phyloP scores from a whole-genome alignment of 2,888 invertebrate genomes.

The Lithophane leautieri region DNA sequence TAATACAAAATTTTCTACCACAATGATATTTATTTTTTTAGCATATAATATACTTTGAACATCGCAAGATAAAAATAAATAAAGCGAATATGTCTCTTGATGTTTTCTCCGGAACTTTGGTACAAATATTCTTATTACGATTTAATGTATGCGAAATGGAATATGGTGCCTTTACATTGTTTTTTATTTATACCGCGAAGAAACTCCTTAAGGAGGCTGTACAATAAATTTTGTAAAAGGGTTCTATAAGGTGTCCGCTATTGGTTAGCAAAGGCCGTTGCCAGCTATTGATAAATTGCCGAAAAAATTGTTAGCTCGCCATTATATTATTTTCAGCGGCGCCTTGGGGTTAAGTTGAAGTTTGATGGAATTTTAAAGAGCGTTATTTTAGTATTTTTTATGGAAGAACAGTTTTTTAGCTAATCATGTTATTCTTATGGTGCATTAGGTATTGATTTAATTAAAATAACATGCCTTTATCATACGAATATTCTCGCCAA shows the following conservation, averaged over 20 bases:
- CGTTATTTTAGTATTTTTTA: slow-evolving; percentile 25
- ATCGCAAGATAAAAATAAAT: slow-evolving; percentile 26
- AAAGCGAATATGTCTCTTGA: slow-evolving; percentile 16
- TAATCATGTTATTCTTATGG: slow-evolving; percentile 1
- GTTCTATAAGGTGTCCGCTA: slow-evolving; percentile 66
- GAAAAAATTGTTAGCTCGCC: slow-evolving; percentile 50
- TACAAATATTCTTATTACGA: slow-evolving; percentile 57
- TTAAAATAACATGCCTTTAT: not conserved
- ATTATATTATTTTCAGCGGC: slow-evolving; percentile 46
- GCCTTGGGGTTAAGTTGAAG: slow-evolving; percentile 39
- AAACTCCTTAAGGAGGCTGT: slow-evolving; percentile 64
- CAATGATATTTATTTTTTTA: not conserved
- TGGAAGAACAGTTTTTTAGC: not conserved
- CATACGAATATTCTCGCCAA: not conserved
- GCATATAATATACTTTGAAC: slow-evolving; percentile 13
- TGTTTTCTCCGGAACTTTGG: slow-evolving; percentile 27
- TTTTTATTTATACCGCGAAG: slow-evolving; percentile 67
- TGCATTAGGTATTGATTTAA: slow-evolving; percentile 3
- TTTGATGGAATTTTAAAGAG: slow-evolving; percentile 48
- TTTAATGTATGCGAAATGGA: slow-evolving; percentile 62
- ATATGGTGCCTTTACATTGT: slow-evolving; percentile 64
- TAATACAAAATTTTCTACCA: not conserved
- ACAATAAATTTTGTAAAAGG: slow-evolving; percentile 77
- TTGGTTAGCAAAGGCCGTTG: slow-evolving; percentile 68
- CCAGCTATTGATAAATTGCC: slow-evolving; percentile 68